A percentile compares a stretch with the other conserved stretches of the same genome.
phyloP scores from a whole-genome alignment of 2,888 invertebrate genomes.

The Microdon myrmicae region DNA sequence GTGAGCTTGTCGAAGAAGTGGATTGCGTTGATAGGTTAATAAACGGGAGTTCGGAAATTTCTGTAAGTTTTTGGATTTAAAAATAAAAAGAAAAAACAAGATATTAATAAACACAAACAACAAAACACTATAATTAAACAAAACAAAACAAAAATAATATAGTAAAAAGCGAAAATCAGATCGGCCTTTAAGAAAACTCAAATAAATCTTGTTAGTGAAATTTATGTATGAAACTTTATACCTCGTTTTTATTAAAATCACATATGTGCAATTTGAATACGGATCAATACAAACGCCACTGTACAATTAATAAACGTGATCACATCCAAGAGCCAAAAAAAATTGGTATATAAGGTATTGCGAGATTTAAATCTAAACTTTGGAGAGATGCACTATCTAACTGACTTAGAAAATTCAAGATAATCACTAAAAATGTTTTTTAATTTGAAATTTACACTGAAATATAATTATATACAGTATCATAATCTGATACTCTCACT shows the following conservation, averaged over 20 bases:
- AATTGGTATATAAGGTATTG: too few relatives aligned
- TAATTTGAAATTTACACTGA: too few relatives aligned
- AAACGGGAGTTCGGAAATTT: slow-evolving; percentile 64
- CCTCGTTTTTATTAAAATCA: slow-evolving; percentile 15
- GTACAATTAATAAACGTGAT: too few relatives aligned
- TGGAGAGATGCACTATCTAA: too few relatives aligned
- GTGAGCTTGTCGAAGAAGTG: slow-evolving; percentile 60
- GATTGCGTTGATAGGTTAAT: slow-evolving; percentile 59
- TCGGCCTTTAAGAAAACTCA: slow-evolving; percentile 3
- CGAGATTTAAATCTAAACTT: too few relatives aligned
- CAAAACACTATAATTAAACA: neutral
- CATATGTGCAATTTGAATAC: slow-evolving; percentile 51
- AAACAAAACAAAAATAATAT: slow-evolving; percentile 9
- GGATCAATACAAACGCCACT: slow-evolving; percentile 34
- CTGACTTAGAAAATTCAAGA: too few relatives aligned
- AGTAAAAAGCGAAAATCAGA: slow-evolving; percentile 3
- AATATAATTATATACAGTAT: too few relatives aligned
- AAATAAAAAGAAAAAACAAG: slow-evolving; percentile 40
- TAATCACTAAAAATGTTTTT: too few relatives aligned
- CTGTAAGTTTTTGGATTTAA: slow-evolving; percentile 54
- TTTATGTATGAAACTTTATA: too few relatives aligned
- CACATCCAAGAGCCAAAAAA: too few relatives aligned
- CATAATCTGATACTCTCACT: too few relatives aligned
- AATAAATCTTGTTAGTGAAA: slow-evolving; percentile 10
- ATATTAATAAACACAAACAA: slow-evolving; percentile 12